Percentiles rank a stretch among this genome's conserved stretches.
These are phyloP conservation scores for Cotesia congregata DNA, from an alignment of 2,888 invertebrate genomes.

Conservation along the genomic window DNA sequence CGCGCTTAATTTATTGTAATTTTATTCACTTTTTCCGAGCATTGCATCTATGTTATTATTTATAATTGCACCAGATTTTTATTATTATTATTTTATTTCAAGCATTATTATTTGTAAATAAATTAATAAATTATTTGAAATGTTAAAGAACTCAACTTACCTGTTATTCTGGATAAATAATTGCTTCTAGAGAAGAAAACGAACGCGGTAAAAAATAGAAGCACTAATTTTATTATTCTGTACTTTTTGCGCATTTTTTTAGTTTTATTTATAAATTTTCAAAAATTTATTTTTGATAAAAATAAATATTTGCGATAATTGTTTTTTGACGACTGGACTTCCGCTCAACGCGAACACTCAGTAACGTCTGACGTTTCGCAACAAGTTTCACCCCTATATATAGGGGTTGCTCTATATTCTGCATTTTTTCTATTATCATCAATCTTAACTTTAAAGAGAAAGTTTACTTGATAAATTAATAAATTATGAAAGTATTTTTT, in stretches of 20 bases:
- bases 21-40: constrained; percentile 12
- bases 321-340: constrained; percentile 20
- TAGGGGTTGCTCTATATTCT: constrained; percentile 42
- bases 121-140: neutral
- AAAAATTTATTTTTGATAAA: neutral
- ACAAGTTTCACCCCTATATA: constrained; percentile 62
- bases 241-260: neutral
- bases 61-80: neutral
- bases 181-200: constrained; percentile 10
- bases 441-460: neutral
- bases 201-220: constrained; percentile 33
- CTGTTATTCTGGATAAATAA: constrained; percentile 22
- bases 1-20: neutral
- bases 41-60: no score
- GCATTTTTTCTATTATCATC: neutral
- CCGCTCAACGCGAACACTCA: constrained; percentile 51
- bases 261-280: neutral
- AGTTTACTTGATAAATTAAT: neutral
- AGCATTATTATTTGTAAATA: neutral
- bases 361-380: constrained; percentile 57
- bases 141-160: constrained; percentile 22
- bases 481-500: neutral
- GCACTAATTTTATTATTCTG: constrained; percentile 23
- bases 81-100: neutral
- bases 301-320: constrained; percentile 5